Evolutionary conservation across 2,888 invertebrate genomes (phyloP), one percentile per base, ranked within the genome.

Genomic region (Lasioglossum vierecki): DNA sequence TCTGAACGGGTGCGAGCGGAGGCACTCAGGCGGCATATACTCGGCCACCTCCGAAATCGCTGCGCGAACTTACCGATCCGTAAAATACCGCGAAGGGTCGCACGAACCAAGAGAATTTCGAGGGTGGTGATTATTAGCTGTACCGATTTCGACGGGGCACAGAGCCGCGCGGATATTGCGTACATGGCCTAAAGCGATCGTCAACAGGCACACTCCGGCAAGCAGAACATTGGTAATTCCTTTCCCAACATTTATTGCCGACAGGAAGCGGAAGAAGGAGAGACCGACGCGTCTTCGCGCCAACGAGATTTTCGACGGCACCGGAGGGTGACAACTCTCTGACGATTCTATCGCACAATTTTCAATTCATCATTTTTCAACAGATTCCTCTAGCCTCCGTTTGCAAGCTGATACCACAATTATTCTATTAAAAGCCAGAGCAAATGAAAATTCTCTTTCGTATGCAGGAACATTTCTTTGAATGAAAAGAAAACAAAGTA

Each of bases 61-160:
- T 90, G 92, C 88, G 88, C 87, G 89, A 87, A 91, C 88, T 79
- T 91, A 91, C 88, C 93, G 91, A 91, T 90, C 93, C 94, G 94
- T 93, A 94, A 94, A 94, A 94, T 94, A 88, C 92, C 83, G 81
- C 86, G 74, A 85, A 83, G 90, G 87, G 88, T 89, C 88, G 82
- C 88, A 78, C 86, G 83, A 70, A 79, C 77, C 82, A 74, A 87
- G 88, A 90, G 89, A 89, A 91, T 90, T 87, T 89, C 90, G 89
- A 93, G 93, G 92, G 90, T 91, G 93, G 93, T 93, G 93, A 94
- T 94, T 94, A 94, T 94, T 94, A 94, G 93, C 93, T 82, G 88
- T 92, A 90, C 89, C 90, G 92, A 93, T 93, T 93, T 87, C 88
- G 72, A 49, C 82, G 76, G 46, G 79, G 86, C 79, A 76, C 79